Percentiles rank a stretch among this genome's conserved stretches.
These are phyloP conservation scores for Tiliacea aurago DNA, from an alignment of 2,888 invertebrate genomes.

Conservation along the genomic window DNA sequence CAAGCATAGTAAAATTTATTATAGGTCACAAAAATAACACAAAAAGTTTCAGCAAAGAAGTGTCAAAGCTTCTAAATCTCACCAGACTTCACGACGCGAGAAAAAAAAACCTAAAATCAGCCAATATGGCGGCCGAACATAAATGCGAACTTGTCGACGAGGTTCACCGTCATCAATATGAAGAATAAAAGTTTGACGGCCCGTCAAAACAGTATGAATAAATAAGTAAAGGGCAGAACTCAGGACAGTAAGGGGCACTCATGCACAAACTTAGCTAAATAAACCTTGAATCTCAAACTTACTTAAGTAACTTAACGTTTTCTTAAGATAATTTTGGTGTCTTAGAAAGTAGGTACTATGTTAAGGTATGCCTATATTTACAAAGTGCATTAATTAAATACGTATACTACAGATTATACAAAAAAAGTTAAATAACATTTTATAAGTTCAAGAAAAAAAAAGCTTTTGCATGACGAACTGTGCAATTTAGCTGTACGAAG, in stretches of 20 bases:
- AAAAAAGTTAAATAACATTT: neutral
- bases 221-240: slow-evolving; percentile 67
- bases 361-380: neutral
- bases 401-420: neutral
- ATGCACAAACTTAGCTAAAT: slow-evolving; percentile 71
- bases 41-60: slow-evolving; percentile 7
- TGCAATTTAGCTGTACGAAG: neutral
- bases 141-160: slow-evolving; percentile 38
- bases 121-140: slow-evolving; percentile 37
- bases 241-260: slow-evolving; percentile 63
- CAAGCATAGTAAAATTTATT: neutral
- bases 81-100: neutral
- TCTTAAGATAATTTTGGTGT: slow-evolving; percentile 58
- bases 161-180: slow-evolving; percentile 64
- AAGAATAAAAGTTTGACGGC: slow-evolving; percentile 77
- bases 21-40: slow-evolving; percentile 5
- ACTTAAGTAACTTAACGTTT: slow-evolving; percentile 68
- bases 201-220: slow-evolving; percentile 82
- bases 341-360: slow-evolving; percentile 23
- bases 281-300: slow-evolving; percentile 65
- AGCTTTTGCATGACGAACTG: neutral
- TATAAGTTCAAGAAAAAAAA: neutral
- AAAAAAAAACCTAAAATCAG: slow-evolving; percentile 22
- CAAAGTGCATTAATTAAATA: neutral
- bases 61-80: slow-evolving; percentile 26